Evolutionary conservation across 1,140 invertebrate species (phyloP).

Genomic region (Protaetia brevitarsis): DNA sequence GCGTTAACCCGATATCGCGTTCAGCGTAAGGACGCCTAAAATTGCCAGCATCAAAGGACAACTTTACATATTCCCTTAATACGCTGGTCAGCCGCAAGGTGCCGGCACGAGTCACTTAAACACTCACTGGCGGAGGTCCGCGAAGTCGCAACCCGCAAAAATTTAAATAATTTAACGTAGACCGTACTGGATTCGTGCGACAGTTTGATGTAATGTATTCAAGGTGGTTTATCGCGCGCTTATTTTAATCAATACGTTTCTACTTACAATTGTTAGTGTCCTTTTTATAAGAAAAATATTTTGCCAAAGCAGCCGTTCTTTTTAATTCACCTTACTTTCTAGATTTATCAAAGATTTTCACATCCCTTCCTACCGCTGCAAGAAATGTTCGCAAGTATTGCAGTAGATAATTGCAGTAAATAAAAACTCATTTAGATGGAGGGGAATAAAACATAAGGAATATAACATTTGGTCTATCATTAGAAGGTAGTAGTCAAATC

Average conservation of each 20-base stretch:
- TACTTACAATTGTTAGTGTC: background rate
- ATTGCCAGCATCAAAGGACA: constrained; percentile 13
- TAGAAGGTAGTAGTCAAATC: too few relatives aligned
- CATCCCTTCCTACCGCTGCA: too few relatives aligned
- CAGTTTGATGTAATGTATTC: background rate
- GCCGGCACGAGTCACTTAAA: background rate
- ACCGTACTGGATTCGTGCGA: background rate
- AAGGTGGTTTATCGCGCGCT: background rate
- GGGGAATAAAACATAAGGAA: too few relatives aligned
- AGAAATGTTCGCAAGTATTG: too few relatives aligned
- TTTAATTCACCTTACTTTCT: too few relatives aligned
- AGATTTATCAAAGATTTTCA: too few relatives aligned
- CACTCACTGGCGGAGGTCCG: background rate
- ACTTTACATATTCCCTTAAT: constrained; percentile 20
- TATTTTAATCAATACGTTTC: background rate
- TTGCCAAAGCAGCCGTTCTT: too few relatives aligned
- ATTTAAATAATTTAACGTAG: constrained; percentile 1
- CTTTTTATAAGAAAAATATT: too few relatives aligned
- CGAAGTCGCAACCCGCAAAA: background rate
- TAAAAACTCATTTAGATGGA: too few relatives aligned
- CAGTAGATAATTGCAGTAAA: too few relatives aligned
- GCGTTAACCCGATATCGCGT: constrained; percentile 17
- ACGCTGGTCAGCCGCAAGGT: constrained; percentile 20
- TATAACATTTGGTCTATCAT: too few relatives aligned
- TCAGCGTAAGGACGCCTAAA: background rate